These are phyloP conservation scores for Nycteola revayana DNA, from an alignment of 2,888 invertebrate species.

Conservation along the genomic window DNA sequence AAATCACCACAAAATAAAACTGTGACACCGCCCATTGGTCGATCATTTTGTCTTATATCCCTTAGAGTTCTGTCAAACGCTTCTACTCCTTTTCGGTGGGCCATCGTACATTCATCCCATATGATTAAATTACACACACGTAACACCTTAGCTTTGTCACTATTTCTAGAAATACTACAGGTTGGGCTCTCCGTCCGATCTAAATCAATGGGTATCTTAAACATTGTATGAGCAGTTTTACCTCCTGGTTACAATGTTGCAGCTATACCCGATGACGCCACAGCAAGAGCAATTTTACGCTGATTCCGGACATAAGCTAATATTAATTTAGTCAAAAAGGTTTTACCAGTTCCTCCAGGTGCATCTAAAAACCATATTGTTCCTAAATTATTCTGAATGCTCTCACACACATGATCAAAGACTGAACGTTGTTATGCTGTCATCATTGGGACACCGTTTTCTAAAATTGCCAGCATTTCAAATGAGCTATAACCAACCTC, in stretches of 20 bases:
- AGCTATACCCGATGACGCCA: too few species aligned
- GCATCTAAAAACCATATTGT: constrained; percentile 14
- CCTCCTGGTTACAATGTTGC: constrained; percentile 25
- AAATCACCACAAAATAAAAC: too few species aligned
- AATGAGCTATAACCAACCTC: too few species aligned
- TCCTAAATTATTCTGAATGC: constrained; percentile 16
- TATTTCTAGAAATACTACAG: constrained; percentile 38
- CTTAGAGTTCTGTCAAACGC: constrained; percentile 25
- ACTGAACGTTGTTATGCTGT: constrained; percentile 7
- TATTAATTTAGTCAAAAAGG: constrained; percentile 11
- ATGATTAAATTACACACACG: constrained; percentile 31
- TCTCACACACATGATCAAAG: constrained; percentile 13
- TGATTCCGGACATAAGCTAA: constrained; percentile 8
- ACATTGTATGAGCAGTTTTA: constrained; percentile 41
- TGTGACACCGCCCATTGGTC: too few species aligned
- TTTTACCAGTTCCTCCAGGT: too few species aligned
- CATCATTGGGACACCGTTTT: too few species aligned
- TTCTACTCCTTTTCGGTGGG: constrained; percentile 34
- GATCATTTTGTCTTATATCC: too few species aligned
- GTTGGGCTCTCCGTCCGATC: too few species aligned
- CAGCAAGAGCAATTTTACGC: constrained; percentile 18
- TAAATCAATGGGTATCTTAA: constrained; percentile 27
- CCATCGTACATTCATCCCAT: too few species aligned
- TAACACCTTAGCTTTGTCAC: constrained; percentile 37
- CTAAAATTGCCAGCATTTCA: constrained; percentile 14